Evolutionary conservation across 2,888 invertebrate species (phyloP), one percentile per base, ranked within the genome.

Genomic region (Nipponacmea schrenckii): DNA sequence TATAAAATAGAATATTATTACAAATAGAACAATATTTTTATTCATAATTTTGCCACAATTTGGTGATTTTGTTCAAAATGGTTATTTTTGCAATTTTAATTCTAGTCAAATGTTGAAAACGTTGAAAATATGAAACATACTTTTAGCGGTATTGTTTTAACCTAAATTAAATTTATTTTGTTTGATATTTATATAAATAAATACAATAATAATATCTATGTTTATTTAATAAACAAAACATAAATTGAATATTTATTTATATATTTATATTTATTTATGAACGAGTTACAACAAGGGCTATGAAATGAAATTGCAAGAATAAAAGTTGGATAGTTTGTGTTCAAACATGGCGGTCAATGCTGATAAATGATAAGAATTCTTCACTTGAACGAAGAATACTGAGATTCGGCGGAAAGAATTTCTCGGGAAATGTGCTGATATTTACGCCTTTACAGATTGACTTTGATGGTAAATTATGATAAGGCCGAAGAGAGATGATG

Each of bases 391-490:
- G 39, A 39, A 39, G 39, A 39, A 39, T 39, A 39, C 39, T 10
- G 39, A 39, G 39, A 39, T 39, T 39, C 39, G 10, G 8, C 39
- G 39, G 39, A 39, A 39, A 24, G 56, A 56, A 56, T 56, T 56
- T 56, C 20, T 20, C 20, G 20, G 56, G 24, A 56, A 56, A 56
- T 56, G 56, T 56, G 56, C 56, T 56, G 56, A 56, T 56, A 56
- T 56, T 56, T 56, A 56, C 56, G 56, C 56, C 56, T 56, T 56
- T 24, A 56, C 20, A 56, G 24, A 56, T 56, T 56, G 56, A 24
- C 56, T 20, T 56, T 24, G 56, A 56, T 56, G 56, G 56, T 24
- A 56, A 56, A 56, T 56, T 56, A 56, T 56, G 56, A 56, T 56
- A 56, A 56, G 56, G 24, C 20, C 12, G 56, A 12, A 56, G 56